These are phyloP conservation scores for Centropristis striata DNA, from an alignment of 2,113 vertebrate species.

Conservation along the genomic window DNA sequence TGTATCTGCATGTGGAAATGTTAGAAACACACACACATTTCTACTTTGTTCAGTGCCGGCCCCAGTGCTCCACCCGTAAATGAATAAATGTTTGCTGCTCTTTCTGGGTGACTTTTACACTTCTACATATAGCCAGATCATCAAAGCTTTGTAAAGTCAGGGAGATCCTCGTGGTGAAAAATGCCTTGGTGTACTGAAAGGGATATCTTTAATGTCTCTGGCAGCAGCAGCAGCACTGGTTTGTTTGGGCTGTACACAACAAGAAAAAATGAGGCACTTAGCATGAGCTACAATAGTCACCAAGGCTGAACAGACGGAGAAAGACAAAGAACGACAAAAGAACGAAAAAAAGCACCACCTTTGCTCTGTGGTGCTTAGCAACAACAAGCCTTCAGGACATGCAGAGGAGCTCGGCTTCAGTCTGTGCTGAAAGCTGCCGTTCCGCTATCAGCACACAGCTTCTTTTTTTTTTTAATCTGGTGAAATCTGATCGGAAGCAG, in stretches of 20 bases:
- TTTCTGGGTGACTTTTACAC: background rate
- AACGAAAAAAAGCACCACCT: slow-evolving; percentile 13
- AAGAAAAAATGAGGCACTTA: slow-evolving; percentile 37
- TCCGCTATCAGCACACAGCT: slow-evolving; percentile 31
- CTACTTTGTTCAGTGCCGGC: background rate
- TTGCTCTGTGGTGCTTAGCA: slow-evolving; percentile 30
- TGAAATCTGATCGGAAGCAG: slow-evolving; percentile 55
- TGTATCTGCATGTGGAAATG: background rate
- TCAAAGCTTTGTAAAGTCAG: slow-evolving; percentile 30
- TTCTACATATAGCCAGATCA: slow-evolving; percentile 25
- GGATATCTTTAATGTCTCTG: slow-evolving; percentile 25
- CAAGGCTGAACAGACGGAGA: slow-evolving; percentile 7
- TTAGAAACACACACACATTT: background rate
- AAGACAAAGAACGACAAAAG: slow-evolving; percentile 23
- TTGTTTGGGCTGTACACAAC: slow-evolving; percentile 30
- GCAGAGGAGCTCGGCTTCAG: background rate
- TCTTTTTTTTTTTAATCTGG: slow-evolving; percentile 36
- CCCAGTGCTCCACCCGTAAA: background rate
- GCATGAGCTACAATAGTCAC: slow-evolving; percentile 32
- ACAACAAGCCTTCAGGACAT: slow-evolving; percentile 23
- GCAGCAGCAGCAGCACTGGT: background rate
- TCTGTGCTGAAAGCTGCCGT: slow-evolving; percentile 16
- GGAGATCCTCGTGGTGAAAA: slow-evolving; percentile 12
- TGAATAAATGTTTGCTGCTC: background rate
- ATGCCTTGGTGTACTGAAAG: slow-evolving; percentile 10